These are phyloP conservation scores for Hippopotamus amphibius DNA, from an alignment of 2,113 vertebrate species.

Conservation along the genomic window DNA sequence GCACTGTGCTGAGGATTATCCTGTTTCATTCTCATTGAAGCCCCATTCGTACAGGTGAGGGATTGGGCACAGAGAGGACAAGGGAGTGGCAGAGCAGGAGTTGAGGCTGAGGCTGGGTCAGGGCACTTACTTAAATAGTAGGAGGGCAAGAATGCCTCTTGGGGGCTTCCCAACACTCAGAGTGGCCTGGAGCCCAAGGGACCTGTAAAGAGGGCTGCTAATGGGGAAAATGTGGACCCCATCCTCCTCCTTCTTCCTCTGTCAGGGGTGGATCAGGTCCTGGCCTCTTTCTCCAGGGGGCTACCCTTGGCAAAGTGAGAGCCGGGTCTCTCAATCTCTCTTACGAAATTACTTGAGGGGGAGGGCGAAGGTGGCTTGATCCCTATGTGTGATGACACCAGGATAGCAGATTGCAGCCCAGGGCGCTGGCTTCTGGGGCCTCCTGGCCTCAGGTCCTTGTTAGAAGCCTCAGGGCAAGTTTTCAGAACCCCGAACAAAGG, in stretches of 20 bases:
- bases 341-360: not conserved
- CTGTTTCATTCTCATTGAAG: not conserved
- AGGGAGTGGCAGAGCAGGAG: not conserved
- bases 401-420: not conserved
- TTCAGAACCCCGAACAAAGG: not conserved
- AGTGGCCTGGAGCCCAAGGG: not conserved
- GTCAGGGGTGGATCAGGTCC: not conserved
- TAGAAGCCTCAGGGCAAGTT: not conserved
- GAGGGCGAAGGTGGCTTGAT: not conserved
- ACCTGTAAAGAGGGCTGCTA: not conserved
- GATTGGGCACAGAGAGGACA: not conserved
- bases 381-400: not conserved
- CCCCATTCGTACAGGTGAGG: not conserved
- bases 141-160: not conserved
- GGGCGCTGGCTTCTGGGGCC: not conserved
- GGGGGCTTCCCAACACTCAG: not conserved
- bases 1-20: not conserved
- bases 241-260: not conserved
- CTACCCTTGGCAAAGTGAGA: not conserved
- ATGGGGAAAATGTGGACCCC: not conserved
- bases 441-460: not conserved
- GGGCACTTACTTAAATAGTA: not conserved
- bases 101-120: not conserved
- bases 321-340: not conserved
- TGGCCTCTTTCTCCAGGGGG: not conserved